A percentile compares a stretch with the other conserved stretches of the same genome.
Evolutionary conservation across 1,140 invertebrate genomes (phyloP).

Genomic region (Venturia canescens): DNA sequence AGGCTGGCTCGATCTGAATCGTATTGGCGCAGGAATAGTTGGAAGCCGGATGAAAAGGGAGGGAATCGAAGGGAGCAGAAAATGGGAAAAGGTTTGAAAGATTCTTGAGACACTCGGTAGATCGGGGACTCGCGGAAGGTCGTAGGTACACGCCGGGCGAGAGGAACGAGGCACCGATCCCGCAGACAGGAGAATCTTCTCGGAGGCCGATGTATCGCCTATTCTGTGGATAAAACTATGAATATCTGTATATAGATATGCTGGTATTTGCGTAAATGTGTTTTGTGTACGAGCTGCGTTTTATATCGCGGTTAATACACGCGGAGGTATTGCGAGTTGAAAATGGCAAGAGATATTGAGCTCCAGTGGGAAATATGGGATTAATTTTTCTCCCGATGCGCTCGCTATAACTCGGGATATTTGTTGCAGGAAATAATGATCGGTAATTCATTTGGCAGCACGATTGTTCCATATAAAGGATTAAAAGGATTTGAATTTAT

Average conservation of each 20-base stretch:
- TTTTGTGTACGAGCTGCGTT: too few species aligned
- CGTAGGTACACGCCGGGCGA: constrained; percentile 8
- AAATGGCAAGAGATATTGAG: constrained; percentile 24
- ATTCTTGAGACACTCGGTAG: neutral
- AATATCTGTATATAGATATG: too few species aligned
- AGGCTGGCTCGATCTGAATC: too few species aligned
- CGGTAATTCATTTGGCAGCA: constrained; percentile 33
- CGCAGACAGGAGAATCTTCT: constrained; percentile 38
- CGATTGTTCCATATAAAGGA: constrained; percentile 3
- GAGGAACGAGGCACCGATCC: constrained; percentile 30
- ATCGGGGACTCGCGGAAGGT: constrained; percentile 38
- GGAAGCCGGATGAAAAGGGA: too few species aligned
- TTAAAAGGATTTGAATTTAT: too few species aligned
- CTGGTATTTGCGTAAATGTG: too few species aligned
- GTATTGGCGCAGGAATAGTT: too few species aligned
- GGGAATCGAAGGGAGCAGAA: too few species aligned
- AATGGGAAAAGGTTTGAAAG: too few species aligned
- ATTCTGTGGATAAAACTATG: neutral
- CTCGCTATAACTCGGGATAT: constrained; percentile 6
- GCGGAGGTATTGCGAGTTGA: neutral
- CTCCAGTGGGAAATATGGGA: constrained; percentile 26
- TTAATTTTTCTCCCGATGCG: constrained; percentile 18
- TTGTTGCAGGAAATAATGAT: constrained; percentile 31
- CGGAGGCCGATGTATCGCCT: neutral
- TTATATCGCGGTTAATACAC: constrained; percentile 2